Conservation (phyloP, 2,797 vertebrate species). For the Cichlasoma orientale region DNA sequence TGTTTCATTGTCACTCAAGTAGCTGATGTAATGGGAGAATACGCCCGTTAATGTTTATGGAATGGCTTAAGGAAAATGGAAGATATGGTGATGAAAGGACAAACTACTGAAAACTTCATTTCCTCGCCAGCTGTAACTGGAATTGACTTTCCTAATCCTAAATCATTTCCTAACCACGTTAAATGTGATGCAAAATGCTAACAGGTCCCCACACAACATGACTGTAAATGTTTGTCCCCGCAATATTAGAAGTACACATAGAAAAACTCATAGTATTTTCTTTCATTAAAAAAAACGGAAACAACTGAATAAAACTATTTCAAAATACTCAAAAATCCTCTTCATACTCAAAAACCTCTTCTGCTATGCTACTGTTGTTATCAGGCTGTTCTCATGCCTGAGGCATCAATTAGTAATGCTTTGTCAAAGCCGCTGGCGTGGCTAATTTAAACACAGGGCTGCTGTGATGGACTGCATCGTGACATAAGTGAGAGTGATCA, state of each 20-base stretch:
- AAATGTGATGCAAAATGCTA: background rate
- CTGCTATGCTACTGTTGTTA: background rate
- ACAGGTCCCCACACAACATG: background rate
- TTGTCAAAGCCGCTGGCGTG: background rate
- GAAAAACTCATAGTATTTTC: rapidly evolving
- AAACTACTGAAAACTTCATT: slow-evolving; percentile 2
- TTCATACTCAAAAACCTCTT: background rate
- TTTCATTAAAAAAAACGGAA: background rate
- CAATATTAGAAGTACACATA: background rate
- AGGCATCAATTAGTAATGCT: background rate
- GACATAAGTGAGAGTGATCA: background rate
- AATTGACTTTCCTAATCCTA: background rate
- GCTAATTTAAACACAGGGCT: background rate
- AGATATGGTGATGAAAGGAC: slow-evolving; percentile 9
- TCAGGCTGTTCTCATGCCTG: background rate
- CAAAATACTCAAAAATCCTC: background rate
- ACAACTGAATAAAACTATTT: background rate
- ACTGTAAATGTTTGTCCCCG: background rate
- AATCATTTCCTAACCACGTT: background rate
- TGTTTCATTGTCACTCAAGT: slow-evolving; percentile 52
- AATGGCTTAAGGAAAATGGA: slow-evolving; percentile 24
- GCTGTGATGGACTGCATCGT: background rate
- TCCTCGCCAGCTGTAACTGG: background rate
- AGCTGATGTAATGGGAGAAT: slow-evolving; percentile 60
- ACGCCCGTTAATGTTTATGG: slow-evolving; percentile 17